Percentiles rank a stretch among this genome's conserved stretches.
These are phyloP conservation scores for Herminia tarsipennalis DNA, from an alignment of 2,888 invertebrate genomes.

Conservation along the genomic window DNA sequence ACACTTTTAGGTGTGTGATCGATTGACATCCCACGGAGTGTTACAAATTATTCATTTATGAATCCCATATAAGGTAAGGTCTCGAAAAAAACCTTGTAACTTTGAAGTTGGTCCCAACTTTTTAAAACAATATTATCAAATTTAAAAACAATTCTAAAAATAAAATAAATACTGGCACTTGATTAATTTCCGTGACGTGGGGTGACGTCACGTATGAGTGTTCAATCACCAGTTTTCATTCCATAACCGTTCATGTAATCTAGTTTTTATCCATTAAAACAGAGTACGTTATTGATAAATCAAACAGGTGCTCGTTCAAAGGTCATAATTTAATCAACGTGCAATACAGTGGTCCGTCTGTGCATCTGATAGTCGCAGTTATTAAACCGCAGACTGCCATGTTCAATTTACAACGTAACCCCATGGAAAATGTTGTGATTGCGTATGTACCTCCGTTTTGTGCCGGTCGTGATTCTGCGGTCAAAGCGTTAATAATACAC, in stretches of 20 bases:
- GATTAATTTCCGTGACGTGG: too few relatives aligned
- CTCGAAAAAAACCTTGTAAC: too few relatives aligned
- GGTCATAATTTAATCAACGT: slow-evolving; percentile 70
- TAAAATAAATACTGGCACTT: too few relatives aligned
- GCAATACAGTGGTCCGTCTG: slow-evolving; percentile 54
- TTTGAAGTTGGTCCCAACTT: too few relatives aligned
- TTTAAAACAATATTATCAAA: too few relatives aligned
- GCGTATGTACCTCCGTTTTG: slow-evolving; percentile 24
- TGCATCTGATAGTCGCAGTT: slow-evolving; percentile 61
- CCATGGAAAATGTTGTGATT: slow-evolving; percentile 46
- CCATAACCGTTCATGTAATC: not conserved
- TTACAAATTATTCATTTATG: too few relatives aligned
- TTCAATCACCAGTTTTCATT: too few relatives aligned
- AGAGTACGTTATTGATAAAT: slow-evolving; percentile 42
- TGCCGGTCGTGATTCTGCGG: slow-evolving; percentile 33
- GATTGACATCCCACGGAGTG: too few relatives aligned
- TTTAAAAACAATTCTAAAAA: too few relatives aligned
- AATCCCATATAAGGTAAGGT: too few relatives aligned
- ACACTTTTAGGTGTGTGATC: too few relatives aligned
- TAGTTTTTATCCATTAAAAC: slow-evolving; percentile 29
- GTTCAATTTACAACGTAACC: slow-evolving; percentile 65
- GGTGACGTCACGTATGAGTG: too few relatives aligned
- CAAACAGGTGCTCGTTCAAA: slow-evolving; percentile 54
- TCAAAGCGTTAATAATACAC: slow-evolving; percentile 32
- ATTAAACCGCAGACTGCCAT: slow-evolving; percentile 72